These are phyloP conservation scores for Melipona quadrifasciata DNA, from an alignment of 1,140 invertebrate genomes.

Conservation along the genomic window DNA sequence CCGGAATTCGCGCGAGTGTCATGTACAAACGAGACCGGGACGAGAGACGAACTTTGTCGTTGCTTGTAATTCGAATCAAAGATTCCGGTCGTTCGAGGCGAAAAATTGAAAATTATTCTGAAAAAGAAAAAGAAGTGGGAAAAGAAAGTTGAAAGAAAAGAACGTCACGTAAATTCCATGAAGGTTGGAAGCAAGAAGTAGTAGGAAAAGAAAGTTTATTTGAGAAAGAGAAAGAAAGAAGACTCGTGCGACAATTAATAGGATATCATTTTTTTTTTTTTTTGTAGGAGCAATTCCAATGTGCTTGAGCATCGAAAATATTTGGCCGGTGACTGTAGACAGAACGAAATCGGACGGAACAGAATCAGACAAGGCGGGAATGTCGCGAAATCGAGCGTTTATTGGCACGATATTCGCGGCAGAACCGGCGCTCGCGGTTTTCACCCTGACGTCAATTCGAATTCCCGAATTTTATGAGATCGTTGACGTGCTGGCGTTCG, in stretches of 20 bases:
- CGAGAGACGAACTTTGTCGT: no score
- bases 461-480: slow-evolving; percentile 59
- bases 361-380: not conserved
- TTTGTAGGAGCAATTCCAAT: no score
- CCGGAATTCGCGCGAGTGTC: slow-evolving; percentile 31
- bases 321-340: not conserved
- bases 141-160: not conserved
- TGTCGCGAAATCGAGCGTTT: slow-evolving; percentile 31
- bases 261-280: no score
- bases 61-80: not conserved
- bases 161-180: no score
- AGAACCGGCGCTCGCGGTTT: slow-evolving; percentile 17
- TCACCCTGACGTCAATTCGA: slow-evolving; percentile 49
- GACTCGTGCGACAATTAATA: not conserved
- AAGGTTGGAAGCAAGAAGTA: no score
- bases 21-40: slow-evolving; percentile 51
- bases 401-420: slow-evolving; percentile 42
- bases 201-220: not conserved
- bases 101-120: not conserved
- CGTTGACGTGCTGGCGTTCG: slow-evolving; percentile 19
- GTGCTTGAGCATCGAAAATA: not conserved
- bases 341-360: not conserved
- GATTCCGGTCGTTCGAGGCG: not conserved
- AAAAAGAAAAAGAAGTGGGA: not conserved
- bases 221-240: no score